A percentile compares a stretch with the other conserved stretches of the same genome.
phyloP scores from a whole-genome alignment of 37 sponge, comb jelly and placozoan species.

The Cladorhizidae sp. region DNA sequence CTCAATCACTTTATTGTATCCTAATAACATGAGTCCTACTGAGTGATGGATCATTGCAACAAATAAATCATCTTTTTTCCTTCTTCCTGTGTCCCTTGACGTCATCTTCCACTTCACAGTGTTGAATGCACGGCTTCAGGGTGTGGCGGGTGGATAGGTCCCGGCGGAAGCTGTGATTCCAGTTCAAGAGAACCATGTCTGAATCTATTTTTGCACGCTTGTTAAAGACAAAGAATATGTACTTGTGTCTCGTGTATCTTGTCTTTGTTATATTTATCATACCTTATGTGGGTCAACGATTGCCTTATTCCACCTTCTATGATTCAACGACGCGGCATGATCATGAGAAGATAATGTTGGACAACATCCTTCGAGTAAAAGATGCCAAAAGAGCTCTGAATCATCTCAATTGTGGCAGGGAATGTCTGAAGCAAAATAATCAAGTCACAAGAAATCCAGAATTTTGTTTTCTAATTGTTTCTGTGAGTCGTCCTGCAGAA shows the following conservation, averaged over 20 bases:
- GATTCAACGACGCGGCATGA: neutral
- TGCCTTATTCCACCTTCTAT: conserved; percentile 24
- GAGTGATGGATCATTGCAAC: too few relatives aligned
- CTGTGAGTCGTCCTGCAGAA: neutral
- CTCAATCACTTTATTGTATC: too few relatives aligned
- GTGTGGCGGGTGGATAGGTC: too few relatives aligned
- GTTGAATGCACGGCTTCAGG: too few relatives aligned
- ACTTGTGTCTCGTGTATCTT: neutral
- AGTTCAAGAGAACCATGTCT: too few relatives aligned
- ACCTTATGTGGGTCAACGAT: neutral
- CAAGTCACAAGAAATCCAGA: conserved; percentile 3
- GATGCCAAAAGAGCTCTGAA: neutral
- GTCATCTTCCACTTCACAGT: too few relatives aligned
- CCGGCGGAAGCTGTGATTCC: too few relatives aligned
- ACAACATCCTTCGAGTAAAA: neutral
- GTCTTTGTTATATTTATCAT: neutral
- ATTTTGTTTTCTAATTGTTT: conserved; percentile 41
- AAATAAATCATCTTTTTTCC: too few relatives aligned
- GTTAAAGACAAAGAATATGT: neutral
- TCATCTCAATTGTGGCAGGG: neutral
- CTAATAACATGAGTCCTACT: too few relatives aligned
- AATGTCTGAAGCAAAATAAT: neutral
- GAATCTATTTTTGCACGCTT: too few relatives aligned
- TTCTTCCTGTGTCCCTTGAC: too few relatives aligned
- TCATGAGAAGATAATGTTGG: neutral